These are phyloP conservation scores for Oreocharis arfaki DNA, from an alignment of 2,113 vertebrate species.

Conservation along the genomic window DNA sequence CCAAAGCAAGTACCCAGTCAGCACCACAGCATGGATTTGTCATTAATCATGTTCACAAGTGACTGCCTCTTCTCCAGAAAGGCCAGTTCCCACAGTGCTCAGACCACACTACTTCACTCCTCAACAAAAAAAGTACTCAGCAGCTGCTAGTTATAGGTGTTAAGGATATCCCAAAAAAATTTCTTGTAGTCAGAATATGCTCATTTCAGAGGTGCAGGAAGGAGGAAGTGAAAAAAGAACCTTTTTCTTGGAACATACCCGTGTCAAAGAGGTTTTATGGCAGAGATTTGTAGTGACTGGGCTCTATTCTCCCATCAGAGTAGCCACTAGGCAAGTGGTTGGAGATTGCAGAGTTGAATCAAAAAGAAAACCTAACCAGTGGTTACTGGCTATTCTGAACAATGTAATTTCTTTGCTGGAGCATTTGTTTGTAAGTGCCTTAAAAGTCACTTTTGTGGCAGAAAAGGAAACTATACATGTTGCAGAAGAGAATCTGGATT, in stretches of 20 bases:
- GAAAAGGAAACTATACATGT: conserved; percentile 26
- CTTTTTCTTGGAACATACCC: not conserved
- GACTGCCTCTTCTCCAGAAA: not conserved
- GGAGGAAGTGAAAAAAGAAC: not conserved
- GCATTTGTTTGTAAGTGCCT: not conserved
- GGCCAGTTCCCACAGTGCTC: not conserved
- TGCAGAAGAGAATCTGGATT: conserved; percentile 39
- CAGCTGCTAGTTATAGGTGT: not conserved
- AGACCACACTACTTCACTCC: not conserved
- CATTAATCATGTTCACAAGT: not conserved
- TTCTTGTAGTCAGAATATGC: not conserved
- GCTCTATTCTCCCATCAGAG: not conserved
- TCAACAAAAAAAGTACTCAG: not conserved
- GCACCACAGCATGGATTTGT: not conserved
- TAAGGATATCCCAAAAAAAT: not conserved
- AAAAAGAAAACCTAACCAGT: not conserved
- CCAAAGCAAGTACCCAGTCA: not conserved
- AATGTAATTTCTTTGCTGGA: not conserved
- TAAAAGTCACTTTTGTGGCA: not conserved
- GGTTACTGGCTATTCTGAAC: not conserved
- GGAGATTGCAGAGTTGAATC: not conserved
- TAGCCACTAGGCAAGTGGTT: not conserved
- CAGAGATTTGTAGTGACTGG: not conserved
- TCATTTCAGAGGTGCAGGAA: not conserved
- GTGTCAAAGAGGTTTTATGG: not conserved